phyloP scores from a whole-genome alignment of 2,888 invertebrate genomes.

The Meandrusa payeni region DNA sequence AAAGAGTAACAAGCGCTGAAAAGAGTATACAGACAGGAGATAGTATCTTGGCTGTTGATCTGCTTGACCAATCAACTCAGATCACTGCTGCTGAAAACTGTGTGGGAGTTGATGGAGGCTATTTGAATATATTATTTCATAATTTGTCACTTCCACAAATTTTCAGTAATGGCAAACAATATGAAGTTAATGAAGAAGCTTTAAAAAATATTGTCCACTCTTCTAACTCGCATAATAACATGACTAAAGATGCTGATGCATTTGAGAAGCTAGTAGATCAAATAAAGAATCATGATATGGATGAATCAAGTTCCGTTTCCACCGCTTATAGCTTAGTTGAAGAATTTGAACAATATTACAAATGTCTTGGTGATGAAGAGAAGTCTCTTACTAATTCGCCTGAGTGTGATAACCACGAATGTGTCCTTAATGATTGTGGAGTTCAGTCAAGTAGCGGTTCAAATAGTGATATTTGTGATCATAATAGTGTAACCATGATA shows the following conservation, averaged over 20 bases:
- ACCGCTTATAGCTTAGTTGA: conserved; percentile 70
- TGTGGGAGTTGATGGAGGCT: conserved; percentile 65
- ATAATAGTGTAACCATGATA: conserved; percentile 22
- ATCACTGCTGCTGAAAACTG: conserved; percentile 55
- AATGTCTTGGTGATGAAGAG: conserved; percentile 47
- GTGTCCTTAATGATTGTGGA: conserved; percentile 2
- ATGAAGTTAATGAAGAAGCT: conserved; percentile 71
- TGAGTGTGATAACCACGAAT: conserved; percentile 15
- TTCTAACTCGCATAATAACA: conserved; percentile 43
- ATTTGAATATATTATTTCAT: conserved; percentile 67
- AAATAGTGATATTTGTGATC: conserved; percentile 16
- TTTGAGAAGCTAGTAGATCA: conserved; percentile 57
- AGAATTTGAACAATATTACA: conserved; percentile 68
- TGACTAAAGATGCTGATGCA: conserved; percentile 40
- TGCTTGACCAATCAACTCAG: conserved; percentile 37
- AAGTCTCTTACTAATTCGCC: conserved; percentile 31
- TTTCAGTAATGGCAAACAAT: conserved; percentile 64
- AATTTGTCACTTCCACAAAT: conserved; percentile 63
- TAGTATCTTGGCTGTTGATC: conserved; percentile 31
- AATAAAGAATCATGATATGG: conserved; percentile 50
- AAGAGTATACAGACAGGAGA: conserved; percentile 65
- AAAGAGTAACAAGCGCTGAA: conserved; percentile 44
- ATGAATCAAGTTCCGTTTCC: conserved; percentile 53
- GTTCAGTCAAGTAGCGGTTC: conserved; percentile 1
- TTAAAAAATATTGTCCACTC: conserved; percentile 60